phyloP scores from a whole-genome alignment of 2,888 invertebrate species.

The Teleogryllus oceanicus region DNA sequence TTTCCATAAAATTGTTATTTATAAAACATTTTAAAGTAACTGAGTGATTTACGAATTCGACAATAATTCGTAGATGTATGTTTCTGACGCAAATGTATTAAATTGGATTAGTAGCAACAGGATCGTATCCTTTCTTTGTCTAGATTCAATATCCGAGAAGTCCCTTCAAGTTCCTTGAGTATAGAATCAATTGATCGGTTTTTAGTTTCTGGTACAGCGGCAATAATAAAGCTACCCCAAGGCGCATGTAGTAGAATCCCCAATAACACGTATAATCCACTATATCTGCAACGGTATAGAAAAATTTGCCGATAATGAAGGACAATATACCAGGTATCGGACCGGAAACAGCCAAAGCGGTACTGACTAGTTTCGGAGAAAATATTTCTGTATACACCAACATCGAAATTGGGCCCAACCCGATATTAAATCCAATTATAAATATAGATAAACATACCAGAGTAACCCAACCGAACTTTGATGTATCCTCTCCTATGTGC shows the following conservation, averaged over 20 bases:
- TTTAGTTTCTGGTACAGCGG: slow-evolving; percentile 51
- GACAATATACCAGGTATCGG: slow-evolving; percentile 44
- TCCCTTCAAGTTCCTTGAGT: slow-evolving; percentile 41
- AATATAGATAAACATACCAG: slow-evolving; percentile 29
- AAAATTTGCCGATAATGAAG: slow-evolving; percentile 47
- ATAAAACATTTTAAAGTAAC: too few species aligned
- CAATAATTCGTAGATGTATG: too few species aligned
- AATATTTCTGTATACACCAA: slow-evolving; percentile 34
- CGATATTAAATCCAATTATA: slow-evolving; percentile 30
- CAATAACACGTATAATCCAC: slow-evolving; percentile 49
- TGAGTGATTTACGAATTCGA: too few species aligned
- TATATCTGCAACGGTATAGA: slow-evolving; percentile 45
- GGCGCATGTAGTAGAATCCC: slow-evolving; percentile 46
- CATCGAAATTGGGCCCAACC: slow-evolving; percentile 30
- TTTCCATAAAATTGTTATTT: too few species aligned
- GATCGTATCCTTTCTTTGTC: too few species aligned
- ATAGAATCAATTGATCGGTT: slow-evolving; percentile 49
- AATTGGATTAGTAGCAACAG: too few species aligned
- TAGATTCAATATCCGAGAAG: not conserved
- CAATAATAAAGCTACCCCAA: slow-evolving; percentile 44
- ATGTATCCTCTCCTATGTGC: slow-evolving; percentile 34
- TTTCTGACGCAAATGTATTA: too few species aligned
- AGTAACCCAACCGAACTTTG: slow-evolving; percentile 32
- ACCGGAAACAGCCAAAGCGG: slow-evolving; percentile 27
- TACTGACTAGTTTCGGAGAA: slow-evolving; percentile 30